Evolutionary conservation across 2,888 invertebrate genomes (phyloP).

Genomic region (Epistrophella euchroma): DNA sequence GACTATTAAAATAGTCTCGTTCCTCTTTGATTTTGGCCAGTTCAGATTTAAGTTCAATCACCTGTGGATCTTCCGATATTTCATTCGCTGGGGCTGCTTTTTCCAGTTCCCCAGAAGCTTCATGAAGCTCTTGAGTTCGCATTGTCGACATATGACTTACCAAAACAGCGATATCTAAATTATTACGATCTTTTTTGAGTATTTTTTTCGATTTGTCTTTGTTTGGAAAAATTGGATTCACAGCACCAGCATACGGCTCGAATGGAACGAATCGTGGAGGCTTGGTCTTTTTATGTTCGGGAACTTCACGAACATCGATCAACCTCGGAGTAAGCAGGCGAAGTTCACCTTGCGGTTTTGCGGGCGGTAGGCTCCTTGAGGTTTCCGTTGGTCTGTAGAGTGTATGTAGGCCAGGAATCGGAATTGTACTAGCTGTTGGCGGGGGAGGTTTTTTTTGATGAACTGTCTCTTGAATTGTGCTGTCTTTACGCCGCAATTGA

Average conservation of each 20-base stretch:
- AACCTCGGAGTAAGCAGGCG: slow-evolving; percentile 87
- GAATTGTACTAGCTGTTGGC: slow-evolving; percentile 63
- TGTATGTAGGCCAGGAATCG: slow-evolving; percentile 80
- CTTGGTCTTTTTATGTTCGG: slow-evolving; percentile 82
- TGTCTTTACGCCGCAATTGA: slow-evolving; percentile 78
- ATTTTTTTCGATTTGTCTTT: slow-evolving; percentile 79
- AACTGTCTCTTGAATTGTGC: slow-evolving; percentile 78
- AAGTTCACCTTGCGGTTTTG: slow-evolving; percentile 85
- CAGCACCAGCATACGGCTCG: slow-evolving; percentile 94
- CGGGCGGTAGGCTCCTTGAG: slow-evolving; percentile 83
- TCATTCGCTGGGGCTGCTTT: slow-evolving; percentile 68
- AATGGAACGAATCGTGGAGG: slow-evolving; percentile 94
- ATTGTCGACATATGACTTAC: slow-evolving; percentile 90
- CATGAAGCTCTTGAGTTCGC: slow-evolving; percentile 87
- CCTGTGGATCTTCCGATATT: slow-evolving; percentile 61
- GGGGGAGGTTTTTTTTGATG: slow-evolving; percentile 76
- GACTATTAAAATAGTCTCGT: slow-evolving; percentile 90
- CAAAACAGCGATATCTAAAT: slow-evolving; percentile 88
- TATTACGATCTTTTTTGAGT: slow-evolving; percentile 84
- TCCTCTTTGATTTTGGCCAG: slow-evolving; percentile 86
- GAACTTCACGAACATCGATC: slow-evolving; percentile 81
- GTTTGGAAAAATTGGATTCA: slow-evolving; percentile 89
- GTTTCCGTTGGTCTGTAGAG: slow-evolving; percentile 79
- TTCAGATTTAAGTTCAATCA: slow-evolving; percentile 77
- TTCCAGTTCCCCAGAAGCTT: slow-evolving; percentile 77